Conservation (phyloP, 2,113 vertebrate genomes). For the Ophthalmolycus amberensis region DNA sequence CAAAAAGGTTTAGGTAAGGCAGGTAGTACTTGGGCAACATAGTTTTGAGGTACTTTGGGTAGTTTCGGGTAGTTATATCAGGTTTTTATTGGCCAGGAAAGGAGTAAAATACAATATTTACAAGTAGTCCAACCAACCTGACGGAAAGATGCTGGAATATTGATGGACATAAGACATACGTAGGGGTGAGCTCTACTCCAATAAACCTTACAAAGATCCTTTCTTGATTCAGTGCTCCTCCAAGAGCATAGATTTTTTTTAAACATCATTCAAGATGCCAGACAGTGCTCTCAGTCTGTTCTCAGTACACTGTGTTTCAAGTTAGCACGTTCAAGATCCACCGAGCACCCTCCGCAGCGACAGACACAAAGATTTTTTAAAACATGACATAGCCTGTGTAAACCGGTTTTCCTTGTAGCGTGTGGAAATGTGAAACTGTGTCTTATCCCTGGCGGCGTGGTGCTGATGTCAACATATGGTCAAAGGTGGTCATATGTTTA, state of each 20-base stretch:
- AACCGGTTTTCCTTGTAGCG: not conserved
- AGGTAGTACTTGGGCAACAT: not conserved
- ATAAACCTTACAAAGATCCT: not conserved
- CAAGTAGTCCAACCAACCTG: not conserved
- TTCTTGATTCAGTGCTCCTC: not conserved
- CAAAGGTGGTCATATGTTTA: slow-evolving; percentile 46
- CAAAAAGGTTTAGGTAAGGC: not conserved
- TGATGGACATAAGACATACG: not conserved
- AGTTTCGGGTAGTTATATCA: not conserved
- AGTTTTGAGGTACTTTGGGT: not conserved
- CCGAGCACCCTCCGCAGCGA: not conserved
- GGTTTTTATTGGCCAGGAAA: not conserved
- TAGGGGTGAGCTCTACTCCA: not conserved
- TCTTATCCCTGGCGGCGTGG: slow-evolving; percentile 27
- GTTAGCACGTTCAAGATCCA: slow-evolving; percentile 11
- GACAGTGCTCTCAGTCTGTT: slow-evolving; percentile 17
- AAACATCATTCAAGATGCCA: not conserved
- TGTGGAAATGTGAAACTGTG: slow-evolving; percentile 36
- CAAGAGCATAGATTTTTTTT: not conserved
- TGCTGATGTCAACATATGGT: slow-evolving; percentile 62
- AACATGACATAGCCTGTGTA: slow-evolving; percentile 2
- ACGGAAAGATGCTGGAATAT: not conserved
- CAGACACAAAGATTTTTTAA: slow-evolving; percentile 20
- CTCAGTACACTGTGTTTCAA: slow-evolving; percentile 12
- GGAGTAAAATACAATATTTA: not conserved